Evolutionary conservation across 2,113 vertebrate genomes (phyloP).

Genomic region (Laticauda colubrina): DNA sequence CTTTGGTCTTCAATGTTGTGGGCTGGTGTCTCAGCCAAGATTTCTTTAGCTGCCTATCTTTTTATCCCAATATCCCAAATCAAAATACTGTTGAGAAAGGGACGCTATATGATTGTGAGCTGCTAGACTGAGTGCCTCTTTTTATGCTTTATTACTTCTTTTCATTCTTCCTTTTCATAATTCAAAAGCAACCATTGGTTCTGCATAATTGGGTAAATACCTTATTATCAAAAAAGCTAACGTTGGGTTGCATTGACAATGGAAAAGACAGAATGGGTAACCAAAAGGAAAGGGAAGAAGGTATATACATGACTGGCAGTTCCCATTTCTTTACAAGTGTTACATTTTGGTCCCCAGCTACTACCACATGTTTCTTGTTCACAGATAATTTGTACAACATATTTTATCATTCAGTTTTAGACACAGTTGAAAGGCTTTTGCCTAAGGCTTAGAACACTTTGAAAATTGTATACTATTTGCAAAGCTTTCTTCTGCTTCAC

Average conservation of each 20-base stretch:
- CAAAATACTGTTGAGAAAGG: slow-evolving; percentile 39
- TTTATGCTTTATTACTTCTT: slow-evolving; percentile 50
- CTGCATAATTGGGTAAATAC: slow-evolving; percentile 63
- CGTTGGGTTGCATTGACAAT: slow-evolving; percentile 54
- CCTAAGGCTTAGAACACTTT: slow-evolving; percentile 89
- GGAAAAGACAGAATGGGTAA: slow-evolving; percentile 70
- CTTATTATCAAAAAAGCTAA: slow-evolving; percentile 72
- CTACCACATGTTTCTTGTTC: slow-evolving; percentile 86
- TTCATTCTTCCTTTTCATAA: background rate
- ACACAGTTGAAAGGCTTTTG: slow-evolving; percentile 89
- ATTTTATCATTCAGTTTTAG: slow-evolving; percentile 90
- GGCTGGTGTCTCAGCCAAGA: slow-evolving; percentile 35
- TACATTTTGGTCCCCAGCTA: slow-evolving; percentile 83
- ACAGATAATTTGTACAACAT: slow-evolving; percentile 91
- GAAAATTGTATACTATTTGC: slow-evolving; percentile 86
- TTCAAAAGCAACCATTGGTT: slow-evolving; percentile 67
- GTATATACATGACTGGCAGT: slow-evolving; percentile 78
- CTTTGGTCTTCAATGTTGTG: slow-evolving; percentile 33
- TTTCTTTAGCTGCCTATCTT: slow-evolving; percentile 37
- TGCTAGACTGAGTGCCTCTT: slow-evolving; percentile 49
- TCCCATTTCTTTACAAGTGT: slow-evolving; percentile 87
- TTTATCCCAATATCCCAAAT: slow-evolving; percentile 46
- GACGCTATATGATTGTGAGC: slow-evolving; percentile 51
- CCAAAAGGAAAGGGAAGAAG: slow-evolving; percentile 66
- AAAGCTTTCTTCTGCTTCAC: slow-evolving; percentile 83